phyloP scores from a whole-genome alignment of 1,140 invertebrate genomes.

The Drosophila subpulchrella region DNA sequence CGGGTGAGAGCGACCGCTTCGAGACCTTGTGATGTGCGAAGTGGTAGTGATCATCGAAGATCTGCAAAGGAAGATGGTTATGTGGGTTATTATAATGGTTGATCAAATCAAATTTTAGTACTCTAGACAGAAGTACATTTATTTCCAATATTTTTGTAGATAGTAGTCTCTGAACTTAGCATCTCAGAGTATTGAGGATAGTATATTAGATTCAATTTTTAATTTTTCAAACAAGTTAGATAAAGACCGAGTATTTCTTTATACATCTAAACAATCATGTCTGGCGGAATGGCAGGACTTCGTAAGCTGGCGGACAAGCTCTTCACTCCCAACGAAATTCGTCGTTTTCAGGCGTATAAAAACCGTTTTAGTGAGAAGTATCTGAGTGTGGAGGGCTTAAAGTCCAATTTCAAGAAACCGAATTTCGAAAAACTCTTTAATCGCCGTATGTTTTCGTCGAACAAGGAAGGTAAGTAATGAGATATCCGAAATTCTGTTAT shows the following conservation, averaged over 20 bases:
- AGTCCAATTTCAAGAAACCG: constrained; percentile 12
- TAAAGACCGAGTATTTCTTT: not conserved
- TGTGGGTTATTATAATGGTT: not conserved
- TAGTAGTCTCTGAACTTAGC: not conserved
- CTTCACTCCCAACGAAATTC: constrained; percentile 60
- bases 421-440: constrained; percentile 29
- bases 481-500: not conserved
- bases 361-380: constrained; percentile 42
- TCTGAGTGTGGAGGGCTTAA: constrained; percentile 37
- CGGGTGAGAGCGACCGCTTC: constrained; percentile 90
- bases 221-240: not conserved
- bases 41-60: constrained; percentile 92
- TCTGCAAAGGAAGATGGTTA: constrained; percentile 86
- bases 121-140: too few species aligned
- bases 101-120: too few species aligned
- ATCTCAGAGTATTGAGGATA: not conserved
- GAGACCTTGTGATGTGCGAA: constrained; percentile 90
- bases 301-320: constrained; percentile 52
- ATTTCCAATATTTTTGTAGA: not conserved
- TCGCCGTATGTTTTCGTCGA: constrained; percentile 29
- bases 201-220: not conserved
- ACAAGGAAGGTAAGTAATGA: constrained; percentile 12
- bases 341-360: constrained; percentile 53
- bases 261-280: constrained; percentile 14
- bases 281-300: constrained; percentile 23